Evolutionary conservation across 1,140 invertebrate species (phyloP).

Genomic region (Leptopilina boulardi): DNA sequence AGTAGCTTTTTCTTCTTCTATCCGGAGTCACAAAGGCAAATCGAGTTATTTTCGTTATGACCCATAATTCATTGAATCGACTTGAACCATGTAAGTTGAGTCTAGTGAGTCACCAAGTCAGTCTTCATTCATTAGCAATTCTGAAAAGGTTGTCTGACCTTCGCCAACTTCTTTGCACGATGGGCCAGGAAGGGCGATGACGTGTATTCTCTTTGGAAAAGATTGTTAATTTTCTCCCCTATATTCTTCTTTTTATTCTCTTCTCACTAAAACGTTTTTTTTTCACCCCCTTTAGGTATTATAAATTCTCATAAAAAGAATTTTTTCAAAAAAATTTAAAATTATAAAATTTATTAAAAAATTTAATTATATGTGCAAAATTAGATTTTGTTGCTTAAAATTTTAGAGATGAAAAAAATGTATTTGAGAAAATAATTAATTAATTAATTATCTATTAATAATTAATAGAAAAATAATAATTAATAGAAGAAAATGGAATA

Average conservation of each 20-base stretch:
- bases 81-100: neutral
- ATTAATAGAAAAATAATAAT: too few relatives aligned
- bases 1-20: too few relatives aligned
- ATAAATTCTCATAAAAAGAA: neutral
- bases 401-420: too few relatives aligned
- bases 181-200: constrained; percentile 20
- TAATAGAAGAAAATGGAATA: too few relatives aligned
- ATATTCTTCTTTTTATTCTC: neutral
- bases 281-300: neutral
- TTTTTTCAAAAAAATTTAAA: neutral
- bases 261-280: neutral
- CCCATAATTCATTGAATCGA: constrained; percentile 11
- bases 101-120: constrained; percentile 18
- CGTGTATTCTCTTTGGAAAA: neutral
- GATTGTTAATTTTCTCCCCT: neutral
- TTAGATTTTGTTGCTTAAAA: too few relatives aligned
- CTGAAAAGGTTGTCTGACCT: constrained; percentile 32
- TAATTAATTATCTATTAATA: too few relatives aligned
- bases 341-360: too few relatives aligned
- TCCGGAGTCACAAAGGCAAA: constrained; percentile 13
- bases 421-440: too few relatives aligned
- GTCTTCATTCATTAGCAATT: constrained; percentile 30
- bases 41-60: constrained; percentile 23
- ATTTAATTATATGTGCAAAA: too few relatives aligned
- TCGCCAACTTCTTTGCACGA: constrained; percentile 12